Base-by-base conservation (phyloP, 2,113 vertebrate genomes). In the Saimiri boliviensis region DNA sequence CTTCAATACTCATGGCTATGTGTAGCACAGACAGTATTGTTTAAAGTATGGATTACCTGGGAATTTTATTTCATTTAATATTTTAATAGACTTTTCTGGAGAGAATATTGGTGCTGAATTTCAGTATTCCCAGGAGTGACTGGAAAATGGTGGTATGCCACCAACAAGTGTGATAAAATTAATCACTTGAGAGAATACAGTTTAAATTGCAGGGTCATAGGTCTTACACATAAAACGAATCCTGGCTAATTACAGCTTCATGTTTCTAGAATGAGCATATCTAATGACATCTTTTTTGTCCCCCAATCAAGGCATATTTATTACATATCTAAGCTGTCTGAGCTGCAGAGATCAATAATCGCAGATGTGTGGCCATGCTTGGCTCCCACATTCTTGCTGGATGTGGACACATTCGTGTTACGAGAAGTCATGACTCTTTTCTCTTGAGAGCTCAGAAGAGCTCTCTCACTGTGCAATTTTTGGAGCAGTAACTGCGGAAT, bases 1-100 rank as follows among this genome's bases (percentile, higher is more conserved):
- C 60, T 47, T 42, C 13, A 30, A 23, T 73, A 74, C 42, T 52
- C 7, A 8, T 68, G 8, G 58, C 32, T 56, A 1, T 27, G 3
- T 71, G 20, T 37, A 58, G 27, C n/a, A 30, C 4, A 37, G 52
- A 84, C 20, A 42, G 25, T 71, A 6, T 13, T 92, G 35, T 47
- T 85, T 68, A 74, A 25, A 42, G 11, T n/a, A 23, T 56, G 7
- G 56, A 5, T 37, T 77, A 56, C 35, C 27, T 3, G 66, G 35
- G 11, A 21, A 58, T 86, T 92, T 73, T 40, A 42, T 92, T 83
- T 35, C 35, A 25, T 23, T 89, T 86, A 83, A 21, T n/a, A 80
- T 60, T 68, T 63, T 85, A 85, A 68, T 70, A 76, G 66, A 60
- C 9, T 91, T 91, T 97, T 81, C 16, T 63, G 42, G 49, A 93